phyloP scores from a whole-genome alignment of 2,888 invertebrate species.

The Aleiodes testaceus region DNA sequence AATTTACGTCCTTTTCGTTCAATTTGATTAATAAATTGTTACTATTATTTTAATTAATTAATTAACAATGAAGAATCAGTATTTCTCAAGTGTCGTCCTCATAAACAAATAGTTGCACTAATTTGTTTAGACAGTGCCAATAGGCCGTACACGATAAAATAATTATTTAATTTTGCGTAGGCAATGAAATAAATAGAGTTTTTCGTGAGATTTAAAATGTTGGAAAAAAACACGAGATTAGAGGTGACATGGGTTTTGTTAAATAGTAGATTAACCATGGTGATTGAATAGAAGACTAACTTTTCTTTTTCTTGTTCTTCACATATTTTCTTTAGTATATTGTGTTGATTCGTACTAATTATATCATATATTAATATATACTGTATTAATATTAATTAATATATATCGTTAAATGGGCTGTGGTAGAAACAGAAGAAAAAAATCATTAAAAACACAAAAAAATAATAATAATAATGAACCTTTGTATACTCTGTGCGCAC shows the following conservation, averaged over 20 bases:
- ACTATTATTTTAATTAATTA: neutral
- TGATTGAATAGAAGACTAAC: constrained; percentile 1
- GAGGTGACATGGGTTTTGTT: neutral
- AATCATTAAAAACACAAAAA: constrained; percentile 9
- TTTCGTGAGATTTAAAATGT: no score
- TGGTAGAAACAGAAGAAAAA: constrained; percentile 60
- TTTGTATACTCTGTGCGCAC: constrained; percentile 64
- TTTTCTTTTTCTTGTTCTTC: neutral
- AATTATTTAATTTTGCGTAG: no score
- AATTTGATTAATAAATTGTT: neutral
- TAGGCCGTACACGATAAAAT: no score
- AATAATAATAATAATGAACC: constrained; percentile 50
- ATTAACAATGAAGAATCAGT: constrained; percentile 11
- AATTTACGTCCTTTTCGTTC: no score
- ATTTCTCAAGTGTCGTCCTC: constrained; percentile 12
- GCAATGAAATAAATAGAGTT: no score
- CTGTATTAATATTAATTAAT: constrained; percentile 52
- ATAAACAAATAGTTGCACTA: no score
- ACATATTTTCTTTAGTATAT: neutral
- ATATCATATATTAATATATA: constrained; percentile 41
- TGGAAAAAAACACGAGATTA: no score
- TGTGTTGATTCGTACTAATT: constrained; percentile 48
- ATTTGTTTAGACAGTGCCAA: no score
- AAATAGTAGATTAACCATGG: neutral
- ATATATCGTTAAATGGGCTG: constrained; percentile 71